These are phyloP conservation scores for Melanostoma mellinum DNA, from an alignment of 2,888 invertebrate species.

Conservation along the genomic window DNA sequence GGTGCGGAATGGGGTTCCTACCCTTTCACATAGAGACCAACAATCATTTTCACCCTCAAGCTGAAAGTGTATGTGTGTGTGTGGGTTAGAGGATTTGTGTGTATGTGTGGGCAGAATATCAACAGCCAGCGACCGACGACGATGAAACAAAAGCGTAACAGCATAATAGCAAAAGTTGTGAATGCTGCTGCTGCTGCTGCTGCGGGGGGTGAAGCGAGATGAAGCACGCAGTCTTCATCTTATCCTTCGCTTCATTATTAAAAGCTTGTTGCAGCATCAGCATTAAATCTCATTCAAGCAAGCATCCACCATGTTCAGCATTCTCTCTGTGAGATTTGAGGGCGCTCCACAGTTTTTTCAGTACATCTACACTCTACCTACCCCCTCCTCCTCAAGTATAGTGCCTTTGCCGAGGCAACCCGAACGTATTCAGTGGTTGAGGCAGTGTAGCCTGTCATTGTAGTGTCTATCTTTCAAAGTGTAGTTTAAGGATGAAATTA, in stretches of 20 bases:
- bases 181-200: conserved; percentile 22
- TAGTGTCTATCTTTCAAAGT: conserved; percentile 67
- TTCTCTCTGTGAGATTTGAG: conserved; percentile 18
- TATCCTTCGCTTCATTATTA: conserved; percentile 68
- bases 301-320: conserved; percentile 47
- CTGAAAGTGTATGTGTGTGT: conserved; percentile 1
- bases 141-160: conserved; percentile 69
- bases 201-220: background rate
- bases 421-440: conserved; percentile 21
- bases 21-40: conserved; percentile 29
- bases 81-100: background rate
- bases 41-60: conserved; percentile 24
- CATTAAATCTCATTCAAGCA: conserved; percentile 70
- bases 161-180: conserved; percentile 68
- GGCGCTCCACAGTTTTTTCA: conserved; percentile 4
- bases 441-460: conserved; percentile 59
- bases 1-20: conserved; percentile 12
- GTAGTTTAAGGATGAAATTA: conserved; percentile 71
- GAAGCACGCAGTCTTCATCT: conserved; percentile 55
- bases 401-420: background rate
- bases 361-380: background rate
- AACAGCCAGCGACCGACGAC: conserved; percentile 52
- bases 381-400: background rate
- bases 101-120: conserved; percentile 41
- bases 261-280: conserved; percentile 73